A percentile compares a stretch with the other conserved stretches of the same genome.
Conservation (phyloP, 2,113 vertebrate species). For the Hydrochoerus hydrochaeris region DNA sequence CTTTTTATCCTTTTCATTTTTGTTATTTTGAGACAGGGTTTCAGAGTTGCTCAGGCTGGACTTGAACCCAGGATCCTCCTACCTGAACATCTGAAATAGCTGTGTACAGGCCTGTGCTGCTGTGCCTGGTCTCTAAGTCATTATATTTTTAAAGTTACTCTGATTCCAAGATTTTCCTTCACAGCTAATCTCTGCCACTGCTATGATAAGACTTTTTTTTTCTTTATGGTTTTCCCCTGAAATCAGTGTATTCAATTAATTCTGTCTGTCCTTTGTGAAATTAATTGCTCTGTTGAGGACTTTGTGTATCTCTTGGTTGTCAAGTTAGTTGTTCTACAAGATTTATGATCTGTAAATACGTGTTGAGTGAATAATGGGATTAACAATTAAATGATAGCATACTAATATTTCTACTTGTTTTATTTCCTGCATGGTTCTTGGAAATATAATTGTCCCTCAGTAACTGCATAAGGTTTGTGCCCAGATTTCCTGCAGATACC, state of each 20-base stretch:
- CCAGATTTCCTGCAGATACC: not conserved
- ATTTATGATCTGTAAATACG: constrained; percentile 49
- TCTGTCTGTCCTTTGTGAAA: constrained; percentile 34
- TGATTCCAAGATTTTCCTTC: constrained; percentile 47
- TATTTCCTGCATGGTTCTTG: constrained; percentile 51
- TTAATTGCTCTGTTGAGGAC: constrained; percentile 48
- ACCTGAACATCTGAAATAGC: not conserved
- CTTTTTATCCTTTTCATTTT: not conserved
- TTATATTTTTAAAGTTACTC: constrained; percentile 29
- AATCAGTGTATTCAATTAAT: not conserved
- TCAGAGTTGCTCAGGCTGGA: not conserved
- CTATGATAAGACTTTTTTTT: constrained; percentile 43
- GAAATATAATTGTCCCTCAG: not conserved
- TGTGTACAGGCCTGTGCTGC: not conserved
- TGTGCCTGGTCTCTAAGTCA: not conserved
- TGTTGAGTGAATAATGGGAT: constrained; percentile 54
- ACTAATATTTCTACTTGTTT: constrained; percentile 47
- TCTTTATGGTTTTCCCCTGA: not conserved
- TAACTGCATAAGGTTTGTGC: not conserved
- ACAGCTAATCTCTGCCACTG: constrained; percentile 36
- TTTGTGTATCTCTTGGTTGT: not conserved
- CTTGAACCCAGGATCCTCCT: not conserved
- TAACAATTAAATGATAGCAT: not conserved
- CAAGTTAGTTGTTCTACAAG: not conserved
- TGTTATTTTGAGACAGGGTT: not conserved